These are phyloP conservation scores for Gortyna flavago DNA, from an alignment of 2,888 invertebrate species.

Conservation along the genomic window DNA sequence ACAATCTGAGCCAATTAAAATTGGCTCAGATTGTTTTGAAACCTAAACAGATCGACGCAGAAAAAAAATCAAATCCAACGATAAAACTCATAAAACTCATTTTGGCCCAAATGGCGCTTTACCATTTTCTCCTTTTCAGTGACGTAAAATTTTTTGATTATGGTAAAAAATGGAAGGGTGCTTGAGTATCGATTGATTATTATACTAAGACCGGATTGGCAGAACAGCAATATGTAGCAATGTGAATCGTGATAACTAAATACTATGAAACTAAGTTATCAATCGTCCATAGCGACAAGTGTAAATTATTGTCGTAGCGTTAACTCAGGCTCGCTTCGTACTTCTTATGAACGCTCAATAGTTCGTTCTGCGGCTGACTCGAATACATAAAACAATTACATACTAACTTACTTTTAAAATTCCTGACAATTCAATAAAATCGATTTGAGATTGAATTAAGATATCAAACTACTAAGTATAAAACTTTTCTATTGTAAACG, in stretches of 20 bases:
- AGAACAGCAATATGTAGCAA: not conserved
- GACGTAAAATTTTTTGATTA: not conserved
- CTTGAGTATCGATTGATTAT: not conserved
- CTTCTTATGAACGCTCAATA: slow-evolving; percentile 20
- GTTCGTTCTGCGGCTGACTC: slow-evolving; percentile 39
- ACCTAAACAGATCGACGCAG: no score
- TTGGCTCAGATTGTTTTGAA: no score
- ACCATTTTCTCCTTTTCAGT: no score
- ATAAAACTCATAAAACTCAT: no score
- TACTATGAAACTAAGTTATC: slow-evolving; percentile 7
- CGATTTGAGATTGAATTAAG: slow-evolving; percentile 47
- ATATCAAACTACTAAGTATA: slow-evolving; percentile 43
- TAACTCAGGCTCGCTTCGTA: slow-evolving; percentile 35
- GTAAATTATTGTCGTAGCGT: slow-evolving; percentile 25
- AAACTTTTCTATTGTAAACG: slow-evolving; percentile 39
- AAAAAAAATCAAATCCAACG: no score
- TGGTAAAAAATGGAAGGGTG: not conserved
- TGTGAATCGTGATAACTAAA: not conserved
- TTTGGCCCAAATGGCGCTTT: no score
- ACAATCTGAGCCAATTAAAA: no score
- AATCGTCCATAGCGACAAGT: not conserved
- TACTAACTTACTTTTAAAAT: slow-evolving; percentile 35
- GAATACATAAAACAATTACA: slow-evolving; percentile 40
- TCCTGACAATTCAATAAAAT: slow-evolving; percentile 54
- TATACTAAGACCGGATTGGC: not conserved